These are phyloP conservation scores for Melopsittacus undulatus DNA, from an alignment of 2,797 vertebrate genomes.

Conservation along the genomic window DNA sequence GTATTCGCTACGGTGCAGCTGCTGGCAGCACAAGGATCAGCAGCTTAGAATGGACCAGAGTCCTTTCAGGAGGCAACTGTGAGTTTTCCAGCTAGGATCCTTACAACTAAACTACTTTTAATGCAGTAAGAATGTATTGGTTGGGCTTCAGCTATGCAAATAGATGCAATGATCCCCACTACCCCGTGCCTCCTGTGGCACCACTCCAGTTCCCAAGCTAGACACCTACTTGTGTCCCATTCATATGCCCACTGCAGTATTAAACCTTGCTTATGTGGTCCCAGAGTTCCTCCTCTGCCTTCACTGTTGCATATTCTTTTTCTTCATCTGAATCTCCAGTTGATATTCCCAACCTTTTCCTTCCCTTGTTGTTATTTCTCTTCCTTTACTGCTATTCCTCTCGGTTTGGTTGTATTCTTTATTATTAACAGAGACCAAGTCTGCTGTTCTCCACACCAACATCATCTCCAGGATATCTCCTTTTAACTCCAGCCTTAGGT, in stretches of 20 bases:
- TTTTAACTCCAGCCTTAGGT: neutral
- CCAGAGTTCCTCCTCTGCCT: neutral
- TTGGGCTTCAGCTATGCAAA: neutral
- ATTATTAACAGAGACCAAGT: neutral
- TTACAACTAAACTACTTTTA: neutral
- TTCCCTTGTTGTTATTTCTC: neutral
- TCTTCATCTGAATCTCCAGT: neutral
- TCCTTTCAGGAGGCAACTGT: neutral
- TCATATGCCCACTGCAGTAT: accelerated
- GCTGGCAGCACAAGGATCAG: neutral
- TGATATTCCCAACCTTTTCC: neutral
- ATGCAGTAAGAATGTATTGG: neutral
- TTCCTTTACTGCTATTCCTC: neutral
- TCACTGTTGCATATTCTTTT: neutral
- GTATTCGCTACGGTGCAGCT: neutral
- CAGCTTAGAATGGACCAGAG: neutral
- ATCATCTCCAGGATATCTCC: neutral
- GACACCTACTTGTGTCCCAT: neutral
- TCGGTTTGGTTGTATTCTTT: neutral
- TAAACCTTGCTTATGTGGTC: neutral
- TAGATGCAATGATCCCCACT: neutral
- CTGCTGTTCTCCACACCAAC: neutral
- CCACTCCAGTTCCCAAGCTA: neutral
- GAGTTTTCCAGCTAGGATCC: neutral
- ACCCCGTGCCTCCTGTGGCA: neutral